phyloP scores from a whole-genome alignment of 1,140 invertebrate genomes.

The Elysia chlorotica region DNA sequence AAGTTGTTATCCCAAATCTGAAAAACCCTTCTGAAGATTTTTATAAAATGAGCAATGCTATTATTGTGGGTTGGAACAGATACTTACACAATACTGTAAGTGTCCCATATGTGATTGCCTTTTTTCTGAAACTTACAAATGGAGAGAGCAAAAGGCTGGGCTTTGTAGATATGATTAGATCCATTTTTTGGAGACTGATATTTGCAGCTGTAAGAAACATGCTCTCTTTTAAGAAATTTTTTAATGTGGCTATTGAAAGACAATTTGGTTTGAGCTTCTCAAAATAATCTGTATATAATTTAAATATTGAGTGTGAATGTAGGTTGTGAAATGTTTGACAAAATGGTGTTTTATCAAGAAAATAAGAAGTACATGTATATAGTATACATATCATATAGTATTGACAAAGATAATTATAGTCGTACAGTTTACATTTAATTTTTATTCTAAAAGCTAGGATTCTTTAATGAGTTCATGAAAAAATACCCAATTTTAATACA shows the following conservation, averaged over 20 bases:
- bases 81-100: not conserved
- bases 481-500: too few species aligned
- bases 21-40: slow-evolving; percentile 29
- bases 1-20: slow-evolving; percentile 23
- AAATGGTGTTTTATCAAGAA: too few species aligned
- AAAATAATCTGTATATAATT: too few species aligned
- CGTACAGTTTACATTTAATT: too few species aligned
- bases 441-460: too few species aligned
- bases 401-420: too few species aligned
- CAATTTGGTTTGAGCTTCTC: not conserved
- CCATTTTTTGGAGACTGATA: not conserved
- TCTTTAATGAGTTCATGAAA: too few species aligned
- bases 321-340: too few species aligned
- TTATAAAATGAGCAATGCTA: slow-evolving; percentile 29
- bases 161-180: slow-evolving; percentile 1
- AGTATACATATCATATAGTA: too few species aligned
- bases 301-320: too few species aligned
- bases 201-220: not conserved
- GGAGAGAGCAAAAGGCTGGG: not conserved
- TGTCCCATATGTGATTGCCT: slow-evolving; percentile 3
- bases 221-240: not conserved
- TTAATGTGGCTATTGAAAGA: not conserved
- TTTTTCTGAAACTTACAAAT: not conserved
- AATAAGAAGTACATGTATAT: too few species aligned
- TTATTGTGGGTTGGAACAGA: slow-evolving; percentile 10